A percentile compares a stretch with the other conserved stretches of the same genome.
Evolutionary conservation across 1,140 invertebrate species (phyloP).

Genomic region (Drosophila mojavensis): DNA sequence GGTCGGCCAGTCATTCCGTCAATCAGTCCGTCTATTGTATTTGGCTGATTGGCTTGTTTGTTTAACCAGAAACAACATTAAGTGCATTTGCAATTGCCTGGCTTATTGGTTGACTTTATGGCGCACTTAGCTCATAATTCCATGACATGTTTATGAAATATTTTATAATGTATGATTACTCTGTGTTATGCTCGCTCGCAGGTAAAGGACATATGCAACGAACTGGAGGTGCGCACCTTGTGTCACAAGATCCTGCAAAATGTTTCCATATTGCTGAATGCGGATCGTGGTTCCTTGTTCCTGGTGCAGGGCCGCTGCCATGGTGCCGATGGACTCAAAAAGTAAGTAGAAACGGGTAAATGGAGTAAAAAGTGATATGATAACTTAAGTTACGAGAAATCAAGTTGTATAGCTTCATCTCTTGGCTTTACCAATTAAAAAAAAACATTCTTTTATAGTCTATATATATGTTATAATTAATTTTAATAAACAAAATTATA

Average conservation of each 20-base stretch:
- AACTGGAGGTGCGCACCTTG: slow-evolving; percentile 95
- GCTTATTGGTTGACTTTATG: slow-evolving; percentile 21
- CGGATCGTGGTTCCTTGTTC: slow-evolving; percentile 96
- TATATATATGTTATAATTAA: too few species aligned
- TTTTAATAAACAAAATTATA: too few species aligned
- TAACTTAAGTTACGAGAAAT: too few species aligned
- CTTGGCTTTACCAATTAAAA: too few species aligned
- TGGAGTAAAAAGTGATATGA: too few species aligned
- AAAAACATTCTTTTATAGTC: too few species aligned
- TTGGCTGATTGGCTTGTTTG: slow-evolving; percentile 35
- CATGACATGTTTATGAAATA: slow-evolving; percentile 2
- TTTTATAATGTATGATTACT: slow-evolving; percentile 4
- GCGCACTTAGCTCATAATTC: slow-evolving; percentile 24
- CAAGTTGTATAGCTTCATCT: too few species aligned
- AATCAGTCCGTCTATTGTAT: slow-evolving; percentile 13
- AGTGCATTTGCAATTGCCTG: slow-evolving; percentile 6
- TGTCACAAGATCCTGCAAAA: slow-evolving; percentile 99
- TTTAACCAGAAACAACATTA: slow-evolving; percentile 18
- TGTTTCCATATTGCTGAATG: slow-evolving; percentile 95
- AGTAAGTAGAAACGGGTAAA: slow-evolving; percentile 59
- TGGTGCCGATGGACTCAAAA: slow-evolving; percentile 79
- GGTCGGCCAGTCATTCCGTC: background rate
- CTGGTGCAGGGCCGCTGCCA: slow-evolving; percentile 92
- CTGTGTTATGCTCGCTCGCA: slow-evolving; percentile 66
- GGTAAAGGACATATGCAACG: slow-evolving; percentile 98